Percentiles rank a stretch among this genome's conserved stretches.
Evolutionary conservation across 2,113 vertebrate genomes (phyloP).

Genomic region (Mastomys coucha): DNA sequence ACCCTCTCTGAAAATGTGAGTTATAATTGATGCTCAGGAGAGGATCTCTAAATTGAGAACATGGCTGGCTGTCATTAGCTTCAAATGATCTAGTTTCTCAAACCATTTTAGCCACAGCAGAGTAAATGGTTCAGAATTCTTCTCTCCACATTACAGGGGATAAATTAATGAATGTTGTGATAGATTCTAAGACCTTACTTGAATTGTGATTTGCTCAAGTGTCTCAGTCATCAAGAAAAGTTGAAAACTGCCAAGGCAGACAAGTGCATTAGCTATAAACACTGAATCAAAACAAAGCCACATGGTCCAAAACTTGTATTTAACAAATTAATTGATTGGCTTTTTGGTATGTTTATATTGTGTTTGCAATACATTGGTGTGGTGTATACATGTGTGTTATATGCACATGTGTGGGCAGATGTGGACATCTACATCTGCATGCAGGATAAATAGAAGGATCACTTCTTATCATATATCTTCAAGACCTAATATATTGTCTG

Average conservation of each 20-base stretch:
- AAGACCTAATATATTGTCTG: too few species aligned
- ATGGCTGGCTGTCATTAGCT: constrained; percentile 40
- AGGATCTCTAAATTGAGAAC: constrained; percentile 67
- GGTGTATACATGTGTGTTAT: background rate
- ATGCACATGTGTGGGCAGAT: background rate
- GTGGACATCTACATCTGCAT: background rate
- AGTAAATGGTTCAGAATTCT: constrained; percentile 31
- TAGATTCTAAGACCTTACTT: background rate
- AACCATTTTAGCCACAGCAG: constrained; percentile 63
- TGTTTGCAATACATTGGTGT: background rate
- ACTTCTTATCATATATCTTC: background rate
- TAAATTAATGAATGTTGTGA: background rate
- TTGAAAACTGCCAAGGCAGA: constrained; percentile 17
- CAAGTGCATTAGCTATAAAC: background rate
- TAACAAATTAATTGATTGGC: background rate
- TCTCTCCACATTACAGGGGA: background rate
- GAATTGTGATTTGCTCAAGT: background rate
- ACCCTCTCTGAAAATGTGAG: constrained; percentile 49
- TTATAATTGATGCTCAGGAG: constrained; percentile 56
- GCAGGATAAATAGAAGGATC: background rate
- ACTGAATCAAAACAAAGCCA: background rate
- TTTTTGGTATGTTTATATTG: background rate
- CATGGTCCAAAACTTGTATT: background rate
- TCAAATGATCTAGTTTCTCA: constrained; percentile 60
- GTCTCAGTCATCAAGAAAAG: background rate